Conservation (phyloP, 1,140 invertebrate genomes). For the Lepidurus couesii region DNA sequence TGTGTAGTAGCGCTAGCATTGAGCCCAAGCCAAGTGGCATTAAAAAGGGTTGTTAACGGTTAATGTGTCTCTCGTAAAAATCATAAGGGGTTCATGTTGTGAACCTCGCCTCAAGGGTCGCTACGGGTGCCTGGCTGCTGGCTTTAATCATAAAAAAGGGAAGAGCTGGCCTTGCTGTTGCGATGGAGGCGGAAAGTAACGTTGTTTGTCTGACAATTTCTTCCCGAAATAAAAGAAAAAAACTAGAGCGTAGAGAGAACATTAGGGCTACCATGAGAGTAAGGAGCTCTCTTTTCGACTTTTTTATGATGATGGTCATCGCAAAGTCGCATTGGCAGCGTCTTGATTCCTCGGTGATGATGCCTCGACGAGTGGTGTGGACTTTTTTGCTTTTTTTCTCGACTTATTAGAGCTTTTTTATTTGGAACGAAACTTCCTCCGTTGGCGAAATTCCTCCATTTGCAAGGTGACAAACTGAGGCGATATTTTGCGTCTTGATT, state of each 20-base stretch:
- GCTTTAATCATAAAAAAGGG: conserved; percentile 13
- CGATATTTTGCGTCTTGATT: too few relatives aligned
- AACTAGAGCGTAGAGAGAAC: background rate
- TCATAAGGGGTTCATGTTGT: conserved; percentile 18
- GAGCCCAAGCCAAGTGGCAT: conserved; percentile 19
- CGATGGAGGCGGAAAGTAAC: background rate
- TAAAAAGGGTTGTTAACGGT: conserved; percentile 22
- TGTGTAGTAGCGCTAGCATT: background rate
- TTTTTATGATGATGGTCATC: too few relatives aligned
- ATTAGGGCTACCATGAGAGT: too few relatives aligned
- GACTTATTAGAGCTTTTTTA: too few relatives aligned
- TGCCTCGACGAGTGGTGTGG: too few relatives aligned
- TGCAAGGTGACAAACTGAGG: too few relatives aligned
- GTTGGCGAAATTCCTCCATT: too few relatives aligned
- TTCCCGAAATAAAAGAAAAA: background rate
- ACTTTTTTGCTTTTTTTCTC: too few relatives aligned
- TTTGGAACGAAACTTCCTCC: too few relatives aligned
- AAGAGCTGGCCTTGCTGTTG: background rate
- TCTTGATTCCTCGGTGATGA: too few relatives aligned
- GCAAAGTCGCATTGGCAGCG: too few relatives aligned
- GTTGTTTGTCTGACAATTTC: background rate
- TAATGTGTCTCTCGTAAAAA: conserved; percentile 6
- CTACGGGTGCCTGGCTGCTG: conserved; percentile 7
- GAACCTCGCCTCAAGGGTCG: conserved; percentile 15
- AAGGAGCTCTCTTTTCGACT: too few relatives aligned